A percentile compares a stretch with the other conserved stretches of the same genome.
Conservation (phyloP, 2,888 invertebrate genomes). For the Hirtodrosophila alboralis region DNA sequence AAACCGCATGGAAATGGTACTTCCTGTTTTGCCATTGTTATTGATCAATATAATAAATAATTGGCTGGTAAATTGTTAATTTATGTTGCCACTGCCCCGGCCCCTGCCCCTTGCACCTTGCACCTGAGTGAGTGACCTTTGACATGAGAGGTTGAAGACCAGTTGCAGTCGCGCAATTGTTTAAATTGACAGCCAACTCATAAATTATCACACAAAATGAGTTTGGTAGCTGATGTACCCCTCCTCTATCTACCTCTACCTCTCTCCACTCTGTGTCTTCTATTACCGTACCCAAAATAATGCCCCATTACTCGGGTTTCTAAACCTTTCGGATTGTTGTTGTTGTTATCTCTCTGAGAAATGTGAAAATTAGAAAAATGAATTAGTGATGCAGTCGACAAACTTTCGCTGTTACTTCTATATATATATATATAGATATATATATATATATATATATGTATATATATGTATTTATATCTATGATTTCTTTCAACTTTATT, state of each 20-base stretch:
- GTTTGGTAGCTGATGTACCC: slow-evolving; percentile 54
- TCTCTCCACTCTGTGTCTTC: not conserved
- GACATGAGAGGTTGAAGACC: slow-evolving; percentile 71
- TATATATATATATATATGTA: too few species aligned
- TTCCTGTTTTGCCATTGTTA: slow-evolving; percentile 56
- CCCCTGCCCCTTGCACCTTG: slow-evolving; percentile 32
- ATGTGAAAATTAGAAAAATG: slow-evolving; percentile 76
- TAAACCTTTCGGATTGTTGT: slow-evolving; percentile 62
- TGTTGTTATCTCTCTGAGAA: slow-evolving; percentile 69
- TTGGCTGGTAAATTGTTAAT: slow-evolving; percentile 74
- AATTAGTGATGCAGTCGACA: slow-evolving; percentile 58
- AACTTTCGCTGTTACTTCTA: slow-evolving; percentile 38
- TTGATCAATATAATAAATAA: slow-evolving; percentile 27
- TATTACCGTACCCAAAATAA: too few species aligned
- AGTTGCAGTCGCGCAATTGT: slow-evolving; percentile 82
- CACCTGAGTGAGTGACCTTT: slow-evolving; percentile 71
- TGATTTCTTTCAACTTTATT: slow-evolving; percentile 52
- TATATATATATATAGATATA: too few species aligned
- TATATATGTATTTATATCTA: too few species aligned
- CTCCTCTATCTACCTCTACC: slow-evolving; percentile 1
- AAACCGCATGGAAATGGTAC: too few species aligned
- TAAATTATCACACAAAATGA: slow-evolving; percentile 79
- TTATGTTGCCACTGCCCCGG: slow-evolving; percentile 48
- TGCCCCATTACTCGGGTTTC: not conserved
- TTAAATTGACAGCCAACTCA: slow-evolving; percentile 75